Evolutionary conservation across 2,113 vertebrate genomes (phyloP).

Genomic region (Rhagologus leucostigma): DNA sequence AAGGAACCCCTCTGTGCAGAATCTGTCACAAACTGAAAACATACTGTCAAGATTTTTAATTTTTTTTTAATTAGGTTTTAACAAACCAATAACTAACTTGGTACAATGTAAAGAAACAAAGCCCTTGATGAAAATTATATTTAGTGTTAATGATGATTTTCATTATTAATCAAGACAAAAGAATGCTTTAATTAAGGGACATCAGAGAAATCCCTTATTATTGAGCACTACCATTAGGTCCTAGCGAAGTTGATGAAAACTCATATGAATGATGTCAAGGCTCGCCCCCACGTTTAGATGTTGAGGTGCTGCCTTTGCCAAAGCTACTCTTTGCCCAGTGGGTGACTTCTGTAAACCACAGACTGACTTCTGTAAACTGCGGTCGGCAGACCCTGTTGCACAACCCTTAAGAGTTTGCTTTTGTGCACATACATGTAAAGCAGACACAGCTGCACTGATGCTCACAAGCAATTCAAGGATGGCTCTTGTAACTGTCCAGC

Average conservation of each 20-base stretch:
- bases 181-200: not conserved
- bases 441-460: not conserved
- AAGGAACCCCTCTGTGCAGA: not conserved
- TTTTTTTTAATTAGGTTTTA: not conserved
- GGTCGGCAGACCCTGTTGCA: not conserved
- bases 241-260: not conserved
- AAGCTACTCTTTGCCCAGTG: not conserved
- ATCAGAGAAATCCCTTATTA: not conserved
- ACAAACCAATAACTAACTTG: not conserved
- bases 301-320: not conserved
- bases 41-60: not conserved
- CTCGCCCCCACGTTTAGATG: not conserved
- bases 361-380: not conserved
- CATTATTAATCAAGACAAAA: conserved; percentile 2
- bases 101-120: not conserved
- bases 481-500: not conserved
- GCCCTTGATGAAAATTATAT: not conserved
- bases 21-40: not conserved
- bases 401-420: not conserved
- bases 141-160: not conserved
- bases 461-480: not conserved
- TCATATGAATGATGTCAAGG: not conserved
- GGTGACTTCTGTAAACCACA: not conserved
- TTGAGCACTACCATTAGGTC: not conserved
- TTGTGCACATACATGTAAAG: not conserved